Percentiles rank a stretch among this genome's conserved stretches.
phyloP scores from a whole-genome alignment of 2,113 vertebrate species.

The Arizona elegans region DNA sequence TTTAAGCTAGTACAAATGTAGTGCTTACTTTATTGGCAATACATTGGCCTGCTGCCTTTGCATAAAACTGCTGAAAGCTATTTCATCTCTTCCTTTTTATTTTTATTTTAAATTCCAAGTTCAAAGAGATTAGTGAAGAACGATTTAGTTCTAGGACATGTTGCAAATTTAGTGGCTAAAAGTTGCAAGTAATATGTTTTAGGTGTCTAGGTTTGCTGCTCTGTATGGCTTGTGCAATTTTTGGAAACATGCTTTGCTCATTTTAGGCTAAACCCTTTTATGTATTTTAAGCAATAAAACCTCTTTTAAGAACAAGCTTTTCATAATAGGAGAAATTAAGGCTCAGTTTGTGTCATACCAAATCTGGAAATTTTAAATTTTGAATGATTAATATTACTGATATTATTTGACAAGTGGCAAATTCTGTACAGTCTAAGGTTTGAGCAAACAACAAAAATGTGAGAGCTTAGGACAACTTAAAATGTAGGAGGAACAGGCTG shows the following conservation, averaged over 20 bases:
- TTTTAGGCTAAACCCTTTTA: constrained; percentile 2
- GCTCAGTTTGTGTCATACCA: neutral
- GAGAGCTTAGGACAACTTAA: neutral
- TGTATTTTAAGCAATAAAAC: neutral
- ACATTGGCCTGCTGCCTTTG: constrained; percentile 70
- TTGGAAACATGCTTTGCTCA: constrained; percentile 5
- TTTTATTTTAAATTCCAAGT: constrained; percentile 1
- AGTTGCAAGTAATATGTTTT: constrained; percentile 9
- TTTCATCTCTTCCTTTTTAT: constrained; percentile 26
- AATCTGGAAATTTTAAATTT: neutral
- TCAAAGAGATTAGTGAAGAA: constrained; percentile 18
- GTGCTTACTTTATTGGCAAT: constrained; percentile 75
- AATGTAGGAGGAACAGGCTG: neutral
- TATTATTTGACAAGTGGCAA: neutral
- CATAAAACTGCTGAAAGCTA: constrained; percentile 57
- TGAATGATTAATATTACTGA: neutral
- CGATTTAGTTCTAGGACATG: constrained; percentile 12
- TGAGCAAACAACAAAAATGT: neutral
- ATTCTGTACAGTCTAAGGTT: neutral
- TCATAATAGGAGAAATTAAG: neutral
- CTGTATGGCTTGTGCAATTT: neutral
- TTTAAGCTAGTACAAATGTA: constrained; percentile 73
- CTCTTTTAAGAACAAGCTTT: neutral
- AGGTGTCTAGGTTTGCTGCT: constrained; percentile 26
- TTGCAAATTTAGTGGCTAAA: constrained; percentile 38